phyloP scores from a whole-genome alignment of 1,140 invertebrate species.

The Drosophila auraria region DNA sequence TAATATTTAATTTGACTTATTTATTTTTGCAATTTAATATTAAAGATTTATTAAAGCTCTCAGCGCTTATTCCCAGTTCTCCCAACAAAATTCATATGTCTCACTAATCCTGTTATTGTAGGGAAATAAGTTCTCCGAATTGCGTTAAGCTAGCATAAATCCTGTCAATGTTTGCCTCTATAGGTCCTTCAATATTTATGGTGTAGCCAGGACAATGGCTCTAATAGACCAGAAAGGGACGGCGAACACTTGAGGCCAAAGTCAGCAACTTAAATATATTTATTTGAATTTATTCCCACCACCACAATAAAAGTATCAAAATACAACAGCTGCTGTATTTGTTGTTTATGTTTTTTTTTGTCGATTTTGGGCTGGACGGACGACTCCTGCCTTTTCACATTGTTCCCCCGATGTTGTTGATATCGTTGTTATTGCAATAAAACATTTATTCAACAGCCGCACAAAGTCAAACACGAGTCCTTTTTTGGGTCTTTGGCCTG shows the following conservation, averaged over 20 bases:
- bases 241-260: constrained; percentile 46
- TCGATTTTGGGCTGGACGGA: constrained; percentile 11
- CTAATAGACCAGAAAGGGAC: constrained; percentile 25
- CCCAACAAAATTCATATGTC: constrained; percentile 4
- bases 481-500: constrained; percentile 60
- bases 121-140: constrained; percentile 58
- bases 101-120: constrained; percentile 33
- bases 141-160: constrained; percentile 69
- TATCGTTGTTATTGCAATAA: constrained; percentile 63
- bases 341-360: constrained; percentile 16
- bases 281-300: constrained; percentile 79
- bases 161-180: constrained; percentile 67
- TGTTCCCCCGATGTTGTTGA: constrained; percentile 49
- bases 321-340: constrained; percentile 68
- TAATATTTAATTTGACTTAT: not conserved
- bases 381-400: constrained; percentile 41
- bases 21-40: not conserved
- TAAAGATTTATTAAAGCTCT: not conserved
- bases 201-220: constrained; percentile 47
- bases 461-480: constrained; percentile 72
- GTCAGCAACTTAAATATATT: constrained; percentile 79
- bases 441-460: constrained; percentile 66
- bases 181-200: constrained; percentile 70
- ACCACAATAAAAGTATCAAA: constrained; percentile 77
- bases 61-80: not conserved